A percentile compares a stretch with the other conserved stretches of the same genome.
Evolutionary conservation across 2,888 invertebrate genomes (phyloP).

Genomic region (Zhengitettix transpicula): DNA sequence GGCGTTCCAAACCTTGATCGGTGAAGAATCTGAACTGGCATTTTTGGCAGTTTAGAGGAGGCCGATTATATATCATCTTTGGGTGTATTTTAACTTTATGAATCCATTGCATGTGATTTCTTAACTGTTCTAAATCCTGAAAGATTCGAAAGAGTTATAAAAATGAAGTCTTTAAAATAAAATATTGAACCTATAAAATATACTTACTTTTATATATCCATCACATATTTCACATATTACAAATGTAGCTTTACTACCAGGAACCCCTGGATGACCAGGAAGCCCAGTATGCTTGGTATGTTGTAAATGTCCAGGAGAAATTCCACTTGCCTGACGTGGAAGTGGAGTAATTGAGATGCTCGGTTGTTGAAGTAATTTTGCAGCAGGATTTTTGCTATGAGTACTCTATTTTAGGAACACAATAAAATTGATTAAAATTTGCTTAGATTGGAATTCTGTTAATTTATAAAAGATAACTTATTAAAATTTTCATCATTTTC

Average conservation of each 20-base stretch:
- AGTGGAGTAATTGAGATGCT: constrained; percentile 82
- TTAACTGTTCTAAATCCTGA: constrained; percentile 71
- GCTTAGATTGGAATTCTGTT: too few relatives aligned
- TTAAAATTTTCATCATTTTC: too few relatives aligned
- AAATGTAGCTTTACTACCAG: constrained; percentile 56
- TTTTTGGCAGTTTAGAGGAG: constrained; percentile 89
- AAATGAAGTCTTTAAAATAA: neutral
- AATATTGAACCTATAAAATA: neutral
- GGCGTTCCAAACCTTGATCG: constrained; percentile 81
- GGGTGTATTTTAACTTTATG: constrained; percentile 94
- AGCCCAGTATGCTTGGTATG: constrained; percentile 15
- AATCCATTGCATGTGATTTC: constrained; percentile 96
- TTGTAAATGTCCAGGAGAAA: constrained; percentile 25
- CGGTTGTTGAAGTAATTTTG: constrained; percentile 49
- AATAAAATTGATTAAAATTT: neutral
- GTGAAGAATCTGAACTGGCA: constrained; percentile 95
- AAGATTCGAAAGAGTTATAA: constrained; percentile 4
- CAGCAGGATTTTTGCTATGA: constrained; percentile 19
- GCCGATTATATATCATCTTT: constrained; percentile 87
- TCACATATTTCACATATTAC: constrained; percentile 96
- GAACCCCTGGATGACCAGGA: constrained; percentile 19
- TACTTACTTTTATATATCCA: constrained; percentile 66
- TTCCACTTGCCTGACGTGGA: constrained; percentile 43
- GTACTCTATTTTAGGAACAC: constrained; percentile 8
- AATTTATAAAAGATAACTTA: too few relatives aligned